Base-by-base conservation (phyloP, 2,888 invertebrate genomes). In the Furcula furcula region DNA sequence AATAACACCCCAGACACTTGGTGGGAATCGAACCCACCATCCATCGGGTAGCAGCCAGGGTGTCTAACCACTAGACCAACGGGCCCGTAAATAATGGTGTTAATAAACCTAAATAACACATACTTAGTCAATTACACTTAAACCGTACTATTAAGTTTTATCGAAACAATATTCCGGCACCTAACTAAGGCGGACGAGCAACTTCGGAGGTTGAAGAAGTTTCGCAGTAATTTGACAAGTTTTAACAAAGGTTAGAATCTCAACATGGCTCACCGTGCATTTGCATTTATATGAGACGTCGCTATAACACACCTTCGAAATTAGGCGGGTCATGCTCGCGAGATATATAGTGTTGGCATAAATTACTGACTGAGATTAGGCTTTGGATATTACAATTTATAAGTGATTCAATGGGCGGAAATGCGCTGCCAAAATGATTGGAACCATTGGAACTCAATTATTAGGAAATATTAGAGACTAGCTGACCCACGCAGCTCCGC, bases 171-270 rank as follows among this genome's bases (percentile, higher is more conserved):
- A 33, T 21, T 14, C 7, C 9, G 3, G 29, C n/a, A n/a, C n/a
- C 37, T 42, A 43, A 19, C 31, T 30, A 18, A n/a, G 31, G 12
- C 21, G 25, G 11, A 27, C 30, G 34, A 7, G 32, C 31, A 56
- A 63, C 50, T 54, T 60, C 34, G 25, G 30, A 33, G 36, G 35
- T 34, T 7, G 14, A n/a, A 14, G 14, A 57, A 67, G 44, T 65
- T 65, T 38, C 31, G 6, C 38, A 51, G 56, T 58, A 68, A 65
- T 65, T 65, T 62, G 57, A 56, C 61, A 70, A 68, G 63, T 70
- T 69, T 52, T 46, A 59, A 67, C 63, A 60, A 61, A 59, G 65
- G 58, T 58, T 44, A 46, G 45, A 31, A 32, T 31, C 31, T 40
- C 38, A 38, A 37, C 43, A 37, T 25, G 30, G 27, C 30, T 43